These are phyloP conservation scores for Bombyx mori DNA, from an alignment of 1,140 invertebrate genomes.

Conservation along the genomic window ASM3026992v2 NC_085121.1:13867001-13867500, in stretches of 20 bases:
- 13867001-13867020: constrained; percentile 66
- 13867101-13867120: constrained; percentile 1
- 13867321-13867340: no score
- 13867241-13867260: background rate
- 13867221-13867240: constrained; percentile 17
- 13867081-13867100: constrained; percentile 1
- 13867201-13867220: constrained; percentile 53
- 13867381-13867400: no score
- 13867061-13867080: background rate
- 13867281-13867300: background rate
- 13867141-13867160: constrained; percentile 20
- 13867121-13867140: background rate
- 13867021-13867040: constrained; percentile 27
- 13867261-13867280: background rate
- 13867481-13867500: no score
- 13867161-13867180: constrained; percentile 38
- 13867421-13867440: no score
- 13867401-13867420: no score
- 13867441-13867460: no score
- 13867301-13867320: background rate
- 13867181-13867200: constrained; percentile 57
- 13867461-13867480: no score
- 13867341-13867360: no score
- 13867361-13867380: no score
- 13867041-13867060: constrained; percentile 4